phyloP scores from a whole-genome alignment of 1,140 invertebrate species.

The Plutomurus gul region DNA sequence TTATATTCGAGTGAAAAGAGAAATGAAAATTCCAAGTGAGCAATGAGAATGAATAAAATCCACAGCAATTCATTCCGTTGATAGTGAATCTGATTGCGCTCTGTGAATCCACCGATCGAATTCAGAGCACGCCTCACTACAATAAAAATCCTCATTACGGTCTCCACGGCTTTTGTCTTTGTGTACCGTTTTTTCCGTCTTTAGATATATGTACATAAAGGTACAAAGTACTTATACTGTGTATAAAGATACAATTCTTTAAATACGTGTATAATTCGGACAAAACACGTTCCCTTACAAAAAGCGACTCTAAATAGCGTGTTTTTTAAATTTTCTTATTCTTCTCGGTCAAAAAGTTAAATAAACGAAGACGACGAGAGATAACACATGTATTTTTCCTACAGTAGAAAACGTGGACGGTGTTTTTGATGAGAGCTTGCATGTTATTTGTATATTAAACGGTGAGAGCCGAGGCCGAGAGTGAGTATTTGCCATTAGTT shows the following conservation, averaged over 20 bases:
- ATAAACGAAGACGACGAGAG: background rate
- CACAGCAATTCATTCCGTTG: background rate
- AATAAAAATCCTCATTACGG: slow-evolving; percentile 30
- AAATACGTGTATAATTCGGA: too few species aligned
- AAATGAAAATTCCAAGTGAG: background rate
- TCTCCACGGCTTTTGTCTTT: background rate
- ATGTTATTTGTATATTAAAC: slow-evolving; percentile 28
- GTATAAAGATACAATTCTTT: too few species aligned
- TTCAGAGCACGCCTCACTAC: slow-evolving; percentile 19
- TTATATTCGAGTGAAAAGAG: background rate
- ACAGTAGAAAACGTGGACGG: background rate
- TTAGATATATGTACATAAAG: too few species aligned
- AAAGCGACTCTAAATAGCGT: too few species aligned
- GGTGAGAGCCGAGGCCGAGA: too few species aligned
- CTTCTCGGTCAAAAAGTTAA: background rate
- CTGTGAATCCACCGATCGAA: background rate
- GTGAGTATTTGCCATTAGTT: background rate
- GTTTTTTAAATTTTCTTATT: too few species aligned
- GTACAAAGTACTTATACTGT: too few species aligned
- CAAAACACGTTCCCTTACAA: too few species aligned
- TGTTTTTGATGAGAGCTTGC: background rate
- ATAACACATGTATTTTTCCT: too few species aligned
- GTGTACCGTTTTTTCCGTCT: too few species aligned
- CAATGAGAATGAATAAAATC: background rate
- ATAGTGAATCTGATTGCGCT: slow-evolving; percentile 18